Percentiles rank a stretch among this genome's conserved stretches.
Evolutionary conservation across 2,797 vertebrate species (phyloP).

Genomic region (Gambusia yucatana): DNA sequence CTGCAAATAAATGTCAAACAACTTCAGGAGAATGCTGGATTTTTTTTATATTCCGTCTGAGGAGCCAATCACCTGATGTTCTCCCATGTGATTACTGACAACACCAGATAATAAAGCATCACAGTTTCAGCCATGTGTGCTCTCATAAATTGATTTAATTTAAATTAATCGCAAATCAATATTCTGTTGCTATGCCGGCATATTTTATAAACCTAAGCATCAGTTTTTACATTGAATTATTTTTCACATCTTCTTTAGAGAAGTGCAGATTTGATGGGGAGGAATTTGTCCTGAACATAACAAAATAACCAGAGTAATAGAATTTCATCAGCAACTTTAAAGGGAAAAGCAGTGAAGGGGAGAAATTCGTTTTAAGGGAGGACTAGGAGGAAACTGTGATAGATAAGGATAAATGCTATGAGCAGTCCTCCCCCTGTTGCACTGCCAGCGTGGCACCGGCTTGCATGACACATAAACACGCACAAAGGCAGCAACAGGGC

Average conservation of each 20-base stretch:
- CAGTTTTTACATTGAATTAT: neutral
- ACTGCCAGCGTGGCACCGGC: conserved; percentile 54
- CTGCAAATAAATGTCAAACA: conserved; percentile 60
- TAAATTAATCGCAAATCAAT: conserved; percentile 29
- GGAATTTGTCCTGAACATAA: conserved; percentile 39
- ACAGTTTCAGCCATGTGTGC: conserved; percentile 38
- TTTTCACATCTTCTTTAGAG: conserved; percentile 4
- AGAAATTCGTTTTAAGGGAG: conserved; percentile 70
- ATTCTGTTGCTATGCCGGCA: conserved; percentile 11
- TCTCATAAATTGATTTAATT: neutral
- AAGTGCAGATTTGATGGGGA: conserved; percentile 27
- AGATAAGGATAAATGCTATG: conserved; percentile 69
- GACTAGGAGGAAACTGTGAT: conserved; percentile 62
- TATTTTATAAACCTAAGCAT: conserved; percentile 18
- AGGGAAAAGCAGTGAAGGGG: conserved; percentile 61
- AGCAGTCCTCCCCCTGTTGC: conserved; percentile 59
- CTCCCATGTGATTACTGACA: conserved; percentile 45
- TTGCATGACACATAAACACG: conserved; percentile 56
- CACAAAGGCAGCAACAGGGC: conserved; percentile 38
- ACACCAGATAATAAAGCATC: conserved; percentile 40
- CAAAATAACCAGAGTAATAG: conserved; percentile 52
- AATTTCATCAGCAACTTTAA: conserved; percentile 56
- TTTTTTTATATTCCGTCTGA: conserved; percentile 34
- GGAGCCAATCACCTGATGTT: conserved; percentile 42
- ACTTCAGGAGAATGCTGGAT: conserved; percentile 34